phyloP scores from a whole-genome alignment of 1,140 invertebrate species.

The Lethrus apterus region DNA sequence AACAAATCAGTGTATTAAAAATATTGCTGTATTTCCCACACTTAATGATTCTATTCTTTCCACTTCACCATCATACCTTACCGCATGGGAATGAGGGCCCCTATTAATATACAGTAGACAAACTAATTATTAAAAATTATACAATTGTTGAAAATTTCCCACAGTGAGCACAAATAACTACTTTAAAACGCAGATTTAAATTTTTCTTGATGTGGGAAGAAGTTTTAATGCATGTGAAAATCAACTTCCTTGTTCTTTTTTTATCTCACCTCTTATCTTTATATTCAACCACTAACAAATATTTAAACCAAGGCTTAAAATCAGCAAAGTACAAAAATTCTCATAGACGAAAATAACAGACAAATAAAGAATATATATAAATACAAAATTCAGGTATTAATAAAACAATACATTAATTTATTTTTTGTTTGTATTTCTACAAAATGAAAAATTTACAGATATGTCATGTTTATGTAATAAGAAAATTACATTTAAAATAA shows the following conservation, averaged over 20 bases:
- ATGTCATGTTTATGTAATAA: conserved; percentile 15
- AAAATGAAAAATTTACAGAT: conserved; percentile 23
- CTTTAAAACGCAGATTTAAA: conserved; percentile 18
- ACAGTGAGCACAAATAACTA: conserved; percentile 16
- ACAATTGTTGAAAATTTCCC: conserved; percentile 22
- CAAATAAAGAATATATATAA: not conserved
- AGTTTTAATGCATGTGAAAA: conserved; percentile 17
- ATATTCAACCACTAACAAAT: no score
- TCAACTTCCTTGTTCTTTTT: conserved; percentile 18
- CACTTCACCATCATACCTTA: not conserved
- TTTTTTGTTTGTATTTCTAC: conserved; percentile 20
- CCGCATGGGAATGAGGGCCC: conserved; percentile 32
- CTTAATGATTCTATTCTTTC: not conserved
- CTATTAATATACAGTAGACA: conserved; percentile 38
- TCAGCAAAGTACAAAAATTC: no score
- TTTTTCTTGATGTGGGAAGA: conserved; percentile 15
- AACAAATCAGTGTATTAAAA: not conserved
- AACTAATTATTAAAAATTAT: conserved; percentile 38
- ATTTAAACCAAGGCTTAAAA: no score
- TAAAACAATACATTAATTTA: conserved; percentile 8
- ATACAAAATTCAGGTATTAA: conserved; percentile 3
- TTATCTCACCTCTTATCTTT: conserved; percentile 12
- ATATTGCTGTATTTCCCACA: conserved; percentile 4
- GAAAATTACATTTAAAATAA: not conserved
- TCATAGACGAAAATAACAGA: not conserved